phyloP scores from a whole-genome alignment of 2,797 vertebrate species.

The Harpagifer antarcticus region DNA sequence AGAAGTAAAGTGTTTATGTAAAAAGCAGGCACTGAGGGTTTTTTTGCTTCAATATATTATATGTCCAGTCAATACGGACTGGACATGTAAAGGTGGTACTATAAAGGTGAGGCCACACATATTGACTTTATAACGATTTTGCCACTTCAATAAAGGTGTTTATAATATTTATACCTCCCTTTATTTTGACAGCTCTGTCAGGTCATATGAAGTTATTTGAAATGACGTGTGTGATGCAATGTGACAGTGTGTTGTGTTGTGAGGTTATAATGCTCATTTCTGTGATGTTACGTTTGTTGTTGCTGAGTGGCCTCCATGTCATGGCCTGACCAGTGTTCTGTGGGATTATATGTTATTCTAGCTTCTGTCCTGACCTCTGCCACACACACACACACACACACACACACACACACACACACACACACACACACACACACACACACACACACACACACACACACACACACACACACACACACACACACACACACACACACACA shows the following conservation, averaged over 20 bases:
- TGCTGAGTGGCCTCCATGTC: constrained; percentile 46
- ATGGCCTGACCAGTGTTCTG: constrained; percentile 45
- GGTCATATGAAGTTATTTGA: not conserved
- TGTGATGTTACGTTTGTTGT: not conserved
- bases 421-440: constrained; percentile 24
- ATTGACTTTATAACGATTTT: not conserved
- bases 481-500: constrained; percentile 14
- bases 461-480: no score
- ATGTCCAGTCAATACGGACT: no score
- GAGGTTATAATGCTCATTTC: not conserved
- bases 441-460: not conserved
- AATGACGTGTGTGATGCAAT: not conserved
- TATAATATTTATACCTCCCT: not conserved
- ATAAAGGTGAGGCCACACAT: not conserved
- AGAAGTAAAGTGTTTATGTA: no score
- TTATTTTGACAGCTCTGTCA: not conserved
- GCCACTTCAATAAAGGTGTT: not conserved
- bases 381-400: constrained; percentile 32
- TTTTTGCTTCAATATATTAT: no score
- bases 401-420: no score
- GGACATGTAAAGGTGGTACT: no score
- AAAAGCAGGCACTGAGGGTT: no score
- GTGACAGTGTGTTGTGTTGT: not conserved
- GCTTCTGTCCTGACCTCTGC: constrained; percentile 70
- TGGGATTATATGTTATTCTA: constrained; percentile 77